Conservation (phyloP, 2,888 invertebrate species). For the Eupithecia inturbata region DNA sequence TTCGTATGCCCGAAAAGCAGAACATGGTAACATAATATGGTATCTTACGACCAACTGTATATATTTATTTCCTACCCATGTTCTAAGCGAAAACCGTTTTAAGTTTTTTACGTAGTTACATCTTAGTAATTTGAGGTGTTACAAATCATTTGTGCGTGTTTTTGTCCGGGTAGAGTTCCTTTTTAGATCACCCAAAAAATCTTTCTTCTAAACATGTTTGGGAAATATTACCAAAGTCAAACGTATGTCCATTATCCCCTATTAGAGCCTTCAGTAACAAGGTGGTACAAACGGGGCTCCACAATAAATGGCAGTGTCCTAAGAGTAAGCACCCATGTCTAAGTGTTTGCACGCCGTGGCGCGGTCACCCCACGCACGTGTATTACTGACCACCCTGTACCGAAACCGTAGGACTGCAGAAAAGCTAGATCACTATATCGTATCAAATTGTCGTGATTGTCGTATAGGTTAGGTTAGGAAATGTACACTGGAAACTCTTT, state of each 20-base stretch:
- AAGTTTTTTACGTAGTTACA: no score
- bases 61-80: no score
- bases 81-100: no score
- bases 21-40: no score
- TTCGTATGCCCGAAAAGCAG: no score
- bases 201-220: not conserved
- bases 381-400: slow-evolving; percentile 48
- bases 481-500: not conserved
- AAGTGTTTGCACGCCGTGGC: slow-evolving; percentile 51
- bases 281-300: slow-evolving; percentile 18
- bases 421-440: slow-evolving; percentile 15
- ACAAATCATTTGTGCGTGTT: not conserved
- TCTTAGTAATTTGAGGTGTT: not conserved
- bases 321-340: slow-evolving; percentile 52
- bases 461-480: not conserved
- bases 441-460: not conserved
- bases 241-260: slow-evolving; percentile 12
- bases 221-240: not conserved
- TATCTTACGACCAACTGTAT: no score
- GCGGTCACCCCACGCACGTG: slow-evolving; percentile 52
- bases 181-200: not conserved
- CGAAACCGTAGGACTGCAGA: not conserved
- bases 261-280: slow-evolving; percentile 29
- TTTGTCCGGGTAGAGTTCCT: not conserved
- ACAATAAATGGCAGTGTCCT: slow-evolving; percentile 44